Evolutionary conservation across 2,797 vertebrate genomes (phyloP).

Genomic region (Crenichthys baileyi): DNA sequence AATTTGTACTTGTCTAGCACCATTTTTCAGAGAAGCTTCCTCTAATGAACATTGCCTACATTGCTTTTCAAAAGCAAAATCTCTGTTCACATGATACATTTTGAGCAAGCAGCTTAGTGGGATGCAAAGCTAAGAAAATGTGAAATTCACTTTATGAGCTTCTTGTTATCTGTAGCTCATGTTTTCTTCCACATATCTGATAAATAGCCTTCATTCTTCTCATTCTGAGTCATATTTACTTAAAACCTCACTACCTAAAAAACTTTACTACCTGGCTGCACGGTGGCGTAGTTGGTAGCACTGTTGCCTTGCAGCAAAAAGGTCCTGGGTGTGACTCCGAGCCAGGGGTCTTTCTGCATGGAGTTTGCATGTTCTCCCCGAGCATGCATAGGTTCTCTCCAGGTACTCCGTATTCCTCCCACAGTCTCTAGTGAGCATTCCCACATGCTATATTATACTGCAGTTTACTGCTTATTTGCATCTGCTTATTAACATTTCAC

Average conservation of each 20-base stretch:
- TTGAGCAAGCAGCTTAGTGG: neutral
- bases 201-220: neutral
- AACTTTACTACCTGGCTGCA: too few relatives aligned
- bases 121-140: neutral
- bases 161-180: neutral
- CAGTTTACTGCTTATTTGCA: too few relatives aligned
- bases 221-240: neutral
- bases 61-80: neutral
- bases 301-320: too few relatives aligned
- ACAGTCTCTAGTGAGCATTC: too few relatives aligned
- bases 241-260: neutral
- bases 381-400: too few relatives aligned
- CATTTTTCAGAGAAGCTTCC: neutral
- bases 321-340: too few relatives aligned
- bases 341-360: too few relatives aligned
- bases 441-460: too few relatives aligned
- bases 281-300: too few relatives aligned
- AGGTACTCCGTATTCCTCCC: too few relatives aligned
- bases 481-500: too few relatives aligned
- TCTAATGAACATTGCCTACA: neutral
- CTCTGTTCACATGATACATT: neutral
- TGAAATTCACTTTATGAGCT: neutral
- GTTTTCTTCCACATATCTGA: neutral
- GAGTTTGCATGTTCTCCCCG: too few relatives aligned
- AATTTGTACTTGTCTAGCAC: neutral